Conservation (phyloP, 2,888 invertebrate species). For the Euzophera pinguis region DNA sequence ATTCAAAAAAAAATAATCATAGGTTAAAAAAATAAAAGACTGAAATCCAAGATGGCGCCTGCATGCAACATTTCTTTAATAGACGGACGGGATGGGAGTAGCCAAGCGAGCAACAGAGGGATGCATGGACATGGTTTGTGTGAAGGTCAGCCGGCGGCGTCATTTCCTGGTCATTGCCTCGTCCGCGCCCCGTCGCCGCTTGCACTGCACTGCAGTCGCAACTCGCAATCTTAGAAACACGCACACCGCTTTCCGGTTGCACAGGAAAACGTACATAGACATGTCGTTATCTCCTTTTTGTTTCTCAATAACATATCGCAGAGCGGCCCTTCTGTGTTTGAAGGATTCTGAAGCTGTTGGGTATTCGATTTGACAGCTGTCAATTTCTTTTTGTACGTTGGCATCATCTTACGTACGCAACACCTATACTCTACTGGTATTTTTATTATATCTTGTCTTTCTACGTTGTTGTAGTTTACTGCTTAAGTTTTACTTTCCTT, state of each 20-base stretch:
- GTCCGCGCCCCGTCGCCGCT: slow-evolving; percentile 28
- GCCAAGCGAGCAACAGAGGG: slow-evolving; percentile 15
- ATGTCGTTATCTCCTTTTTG: neutral
- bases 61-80: slow-evolving; percentile 20
- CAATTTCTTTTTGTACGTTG: no score
- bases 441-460: no score
- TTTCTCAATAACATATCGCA: neutral
- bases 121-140: slow-evolving; percentile 15
- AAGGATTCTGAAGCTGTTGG: no score
- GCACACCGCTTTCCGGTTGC: slow-evolving; percentile 63
- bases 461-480: no score
- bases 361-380: no score
- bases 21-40: no score
- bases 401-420: no score
- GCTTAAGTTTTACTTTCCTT: no score
- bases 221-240: slow-evolving; percentile 51
- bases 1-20: no score
- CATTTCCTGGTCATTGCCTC: slow-evolving; percentile 78
- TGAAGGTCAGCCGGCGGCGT: slow-evolving; percentile 76
- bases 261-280: slow-evolving; percentile 56
- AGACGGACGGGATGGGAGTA: slow-evolving; percentile 15
- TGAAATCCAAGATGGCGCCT: neutral
- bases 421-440: no score
- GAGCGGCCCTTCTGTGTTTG: no score
- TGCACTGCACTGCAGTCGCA: slow-evolving; percentile 26